Percentiles rank a stretch among this genome's conserved stretches.
phyloP scores from a whole-genome alignment of 2,888 invertebrate genomes.

The Drosophila niveifrons region DNA sequence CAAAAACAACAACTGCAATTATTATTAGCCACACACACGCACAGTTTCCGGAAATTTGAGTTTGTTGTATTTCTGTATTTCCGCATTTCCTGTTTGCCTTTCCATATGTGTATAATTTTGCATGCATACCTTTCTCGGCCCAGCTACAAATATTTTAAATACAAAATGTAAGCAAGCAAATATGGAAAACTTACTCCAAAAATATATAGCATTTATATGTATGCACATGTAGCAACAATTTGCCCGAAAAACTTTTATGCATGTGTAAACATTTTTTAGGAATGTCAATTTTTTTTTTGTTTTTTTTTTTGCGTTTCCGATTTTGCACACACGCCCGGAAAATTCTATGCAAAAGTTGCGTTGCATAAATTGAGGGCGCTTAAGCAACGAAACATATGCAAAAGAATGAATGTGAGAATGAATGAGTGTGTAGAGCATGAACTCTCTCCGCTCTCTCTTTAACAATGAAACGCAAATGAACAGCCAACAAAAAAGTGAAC shows the following conservation, averaged over 20 bases:
- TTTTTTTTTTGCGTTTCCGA: slow-evolving; percentile 30
- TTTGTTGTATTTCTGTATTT: slow-evolving; percentile 42
- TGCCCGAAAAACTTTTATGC: slow-evolving; percentile 47
- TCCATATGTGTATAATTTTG: slow-evolving; percentile 28
- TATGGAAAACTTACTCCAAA: neutral
- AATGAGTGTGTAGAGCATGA: neutral
- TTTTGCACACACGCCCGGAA: slow-evolving; percentile 6
- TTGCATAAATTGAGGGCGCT: slow-evolving; percentile 43
- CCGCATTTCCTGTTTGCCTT: slow-evolving; percentile 42
- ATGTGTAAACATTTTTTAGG: slow-evolving; percentile 44
- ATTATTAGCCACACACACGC: slow-evolving; percentile 49
- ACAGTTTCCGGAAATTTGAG: slow-evolving; percentile 32
- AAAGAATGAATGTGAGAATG: slow-evolving; percentile 8
- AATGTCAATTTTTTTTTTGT: slow-evolving; percentile 7
- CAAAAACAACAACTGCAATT: slow-evolving; percentile 19
- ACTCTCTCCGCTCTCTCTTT: neutral
- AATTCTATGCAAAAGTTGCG: slow-evolving; percentile 7
- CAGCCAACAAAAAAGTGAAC: neutral
- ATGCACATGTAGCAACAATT: slow-evolving; percentile 28
- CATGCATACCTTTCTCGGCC: slow-evolving; percentile 20
- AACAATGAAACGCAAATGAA: neutral
- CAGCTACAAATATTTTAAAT: slow-evolving; percentile 39
- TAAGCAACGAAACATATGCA: slow-evolving; percentile 20
- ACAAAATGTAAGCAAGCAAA: neutral
- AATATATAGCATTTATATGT: slow-evolving; percentile 3